A percentile compares a stretch with the other conserved stretches of the same genome.
phyloP scores from a whole-genome alignment of 2,113 vertebrate genomes.

The Xenopus laevis region DNA sequence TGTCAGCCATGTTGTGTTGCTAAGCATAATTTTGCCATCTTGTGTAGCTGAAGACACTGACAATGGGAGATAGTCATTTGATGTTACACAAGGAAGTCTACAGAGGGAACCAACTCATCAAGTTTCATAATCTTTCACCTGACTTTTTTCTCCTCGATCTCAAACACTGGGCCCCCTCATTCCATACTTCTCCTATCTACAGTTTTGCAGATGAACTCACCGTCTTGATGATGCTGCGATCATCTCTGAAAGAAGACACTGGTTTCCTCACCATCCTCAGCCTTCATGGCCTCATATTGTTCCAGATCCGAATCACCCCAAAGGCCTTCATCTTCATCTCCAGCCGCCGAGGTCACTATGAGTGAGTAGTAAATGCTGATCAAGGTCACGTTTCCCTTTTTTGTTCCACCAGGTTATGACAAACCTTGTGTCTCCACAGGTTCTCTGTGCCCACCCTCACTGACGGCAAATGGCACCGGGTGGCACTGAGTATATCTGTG shows the following conservation, averaged over 20 bases:
- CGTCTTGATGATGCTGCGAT: conserved; percentile 72
- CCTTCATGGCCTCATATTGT: conserved; percentile 61
- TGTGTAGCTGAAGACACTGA: no score
- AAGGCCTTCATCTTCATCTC: conserved; percentile 67
- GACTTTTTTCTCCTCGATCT: no score
- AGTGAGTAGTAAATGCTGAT: conserved; percentile 64
- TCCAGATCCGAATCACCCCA: conserved; percentile 75
- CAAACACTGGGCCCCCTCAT: no score
- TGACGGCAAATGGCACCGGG: conserved; percentile 75
- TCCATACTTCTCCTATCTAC: no score
- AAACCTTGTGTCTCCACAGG: conserved; percentile 51
- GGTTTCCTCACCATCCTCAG: conserved; percentile 74
- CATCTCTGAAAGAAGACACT: conserved; percentile 67
- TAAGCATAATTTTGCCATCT: no score
- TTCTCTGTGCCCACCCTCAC: conserved; percentile 71
- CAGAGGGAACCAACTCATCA: no score
- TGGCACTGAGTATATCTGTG: conserved; percentile 72
- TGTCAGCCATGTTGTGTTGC: no score
- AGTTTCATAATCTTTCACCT: no score
- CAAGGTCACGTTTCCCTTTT: no score
- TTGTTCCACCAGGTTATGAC: no score
- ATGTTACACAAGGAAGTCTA: no score
- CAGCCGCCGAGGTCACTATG: conserved; percentile 76
- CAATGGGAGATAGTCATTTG: no score
- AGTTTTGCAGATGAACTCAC: conserved; percentile 82